Evolutionary conservation across 2,888 invertebrate species (phyloP), one percentile per base, ranked within the genome.

Genomic region (Drosophila meridionalis): DNA sequence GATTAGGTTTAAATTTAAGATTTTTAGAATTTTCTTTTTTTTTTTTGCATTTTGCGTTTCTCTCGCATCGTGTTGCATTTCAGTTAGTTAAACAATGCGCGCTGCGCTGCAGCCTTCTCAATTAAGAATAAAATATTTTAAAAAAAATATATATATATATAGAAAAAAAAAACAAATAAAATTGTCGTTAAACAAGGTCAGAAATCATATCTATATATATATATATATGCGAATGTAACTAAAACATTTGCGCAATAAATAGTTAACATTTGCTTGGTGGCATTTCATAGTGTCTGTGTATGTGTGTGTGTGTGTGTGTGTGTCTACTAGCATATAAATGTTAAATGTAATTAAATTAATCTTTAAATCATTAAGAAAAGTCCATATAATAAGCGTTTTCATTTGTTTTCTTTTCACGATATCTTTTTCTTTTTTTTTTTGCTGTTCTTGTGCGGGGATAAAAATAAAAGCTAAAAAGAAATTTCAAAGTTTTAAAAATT

Each of bases 321-420:
- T 58, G 63, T 58, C 14, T 53, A 36, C 60, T 78, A 73, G 57
- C 40, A 32, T 50, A 47, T 50, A 65, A 38, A 58, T 26, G 40
- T 69, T 70, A 71, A 73, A 79, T 52, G 65, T 72, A 83, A 73
- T 69, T 69, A 73, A 82, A 74, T 70, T 80, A 56, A 66, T 62
- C 52, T 47, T 68, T 73, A 76, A 80, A 76, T 82, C 64, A 85
- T 85, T 78, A 81, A 84, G 85, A 84, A 73, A 85, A 85, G 85
- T 85, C 85, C 74, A 85, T 85, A 58, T 74, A 69, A 78, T 85
- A 85, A 85, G 85, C 85, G 85, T 85, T 85, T 85, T 73, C 83
- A 87, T 85, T 84, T 72, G 68, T 81, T 79, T 84, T 76, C 74
- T 79, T 76, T 84, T 79, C 76, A 82, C 69, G 78, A 82, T 62